Base-by-base conservation (phyloP, 2,797 vertebrate genomes). In the Nyctibius grandis region DNA sequence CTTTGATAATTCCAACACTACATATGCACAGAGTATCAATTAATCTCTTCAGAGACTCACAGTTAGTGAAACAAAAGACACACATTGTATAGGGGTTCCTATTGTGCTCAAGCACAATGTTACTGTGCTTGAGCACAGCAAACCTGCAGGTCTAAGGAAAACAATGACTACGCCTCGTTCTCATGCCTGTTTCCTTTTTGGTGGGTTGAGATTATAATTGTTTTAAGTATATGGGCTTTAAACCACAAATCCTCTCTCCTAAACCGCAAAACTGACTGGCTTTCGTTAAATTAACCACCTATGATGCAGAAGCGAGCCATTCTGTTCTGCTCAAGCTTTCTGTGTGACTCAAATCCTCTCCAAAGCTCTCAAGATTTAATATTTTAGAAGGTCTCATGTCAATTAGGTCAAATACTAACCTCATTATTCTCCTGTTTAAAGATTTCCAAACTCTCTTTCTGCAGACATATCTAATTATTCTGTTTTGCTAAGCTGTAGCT, bases 331-430 rank as follows among this genome's bases (percentile, higher is more conserved):
- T 73, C 25, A 68, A 61, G 59, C 16, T 54, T 79, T 56, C 81
- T 56, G 19, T 63, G 65, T 5, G 0, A 38, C 60, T 80, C 59
- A 79, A 76, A 70, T 67, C 22, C 36, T 67, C 25, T 63, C 36
- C 63, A 67, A 82, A 89, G 36, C 40, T 77, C 48, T 45, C 2
- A 2, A 85, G 75, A 70, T 82, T 73, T 73, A 92, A 8, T 88
- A 60, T 80, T 84, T 89, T 76, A 12, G 40, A 89, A 80, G 11
- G 88, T 77, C 23, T 91, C 16, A 9, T 85, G 64, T 88, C 89
- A 94, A 70, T 79, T 92, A 87, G 89, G 95, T 96, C 81, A 70
- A 79, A 94, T 73, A 47, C 54, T 85, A 87, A 85, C 85, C 84
- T 95, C 42, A 53, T 93, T 95, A 79, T n/a, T 78, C 54, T 57